Base-by-base conservation (phyloP, 2,113 vertebrate genomes). In the Chinchilla lanigera region DNA sequence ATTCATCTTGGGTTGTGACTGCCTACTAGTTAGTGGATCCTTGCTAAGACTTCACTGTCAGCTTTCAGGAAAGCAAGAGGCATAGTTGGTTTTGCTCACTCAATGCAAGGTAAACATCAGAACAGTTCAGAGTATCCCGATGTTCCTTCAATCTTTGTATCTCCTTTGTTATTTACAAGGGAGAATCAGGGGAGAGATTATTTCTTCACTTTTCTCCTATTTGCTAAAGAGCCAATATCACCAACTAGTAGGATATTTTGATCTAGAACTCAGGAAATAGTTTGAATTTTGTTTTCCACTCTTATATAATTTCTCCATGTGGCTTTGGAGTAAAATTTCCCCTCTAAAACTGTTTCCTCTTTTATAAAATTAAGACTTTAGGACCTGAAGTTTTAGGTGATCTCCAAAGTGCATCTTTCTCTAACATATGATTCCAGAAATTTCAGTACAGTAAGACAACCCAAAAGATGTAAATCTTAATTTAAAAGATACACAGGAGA, bases 181-280 rank as follows among this genome's bases (percentile, higher is more conserved):
- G 22, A 95, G 38, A 85, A 56, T 22, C 5, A 44, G 1, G 8
- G 10, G 22, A 86, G 35, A 83, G 17, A 86, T n/a, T 28, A 71
- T 47, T 47, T 69, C 26, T 93, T 87, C 44, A 84, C 24, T 56
- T 78, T 58, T 60, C 7, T 60, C 50, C 35, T 90, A 47, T 75
- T 75, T n/a, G 8, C 24, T 61, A 5, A 77, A 84, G 38, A 93
- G n/a, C 54, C 47, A 17, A 13, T 17, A 44, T 77, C 71, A 33
- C 82, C 80, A 71, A 26, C 2, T 19, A 61, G 17, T 12, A 61
- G 50, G 1, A 26, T 75, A 80, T 19, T 90, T 60, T 69, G 82
- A 96, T 73, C 44, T 33, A 85, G 80, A 86, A 97, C 61, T 91
- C 77, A 82, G 84, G 33, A 75, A 80, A 41, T 0, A 54, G 56